These are phyloP conservation scores for Heliconius sara DNA, from an alignment of 2,888 invertebrate genomes.

Conservation along the genomic window DNA sequence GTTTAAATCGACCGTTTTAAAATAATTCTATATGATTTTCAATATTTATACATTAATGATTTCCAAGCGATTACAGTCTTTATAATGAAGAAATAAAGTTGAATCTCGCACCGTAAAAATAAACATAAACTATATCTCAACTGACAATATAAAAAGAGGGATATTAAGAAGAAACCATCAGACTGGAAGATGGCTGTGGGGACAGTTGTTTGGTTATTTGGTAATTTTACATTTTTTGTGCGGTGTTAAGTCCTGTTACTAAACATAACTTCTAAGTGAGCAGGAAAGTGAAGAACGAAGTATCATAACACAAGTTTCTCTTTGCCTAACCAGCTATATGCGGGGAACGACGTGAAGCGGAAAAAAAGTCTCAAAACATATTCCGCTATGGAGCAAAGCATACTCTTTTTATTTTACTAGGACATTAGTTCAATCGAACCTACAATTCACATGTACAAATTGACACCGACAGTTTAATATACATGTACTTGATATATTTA, in stretches of 20 bases:
- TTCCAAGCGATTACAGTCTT: not conserved
- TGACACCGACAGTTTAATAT: not conserved
- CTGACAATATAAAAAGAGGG: slow-evolving; percentile 49
- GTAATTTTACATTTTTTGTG: slow-evolving; percentile 52
- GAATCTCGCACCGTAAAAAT: not conserved
- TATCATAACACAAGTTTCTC: no score
- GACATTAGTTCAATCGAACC: not conserved
- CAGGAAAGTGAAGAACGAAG: no score
- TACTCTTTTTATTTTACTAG: not conserved
- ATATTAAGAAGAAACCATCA: slow-evolving; percentile 55
- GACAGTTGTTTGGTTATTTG: slow-evolving; percentile 70
- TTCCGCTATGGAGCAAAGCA: not conserved
- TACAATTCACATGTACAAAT: not conserved
- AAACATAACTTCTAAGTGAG: not conserved
- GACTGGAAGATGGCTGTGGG: slow-evolving; percentile 70
- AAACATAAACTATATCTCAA: not conserved
- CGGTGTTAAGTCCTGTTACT: not conserved
- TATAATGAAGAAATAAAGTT: not conserved
- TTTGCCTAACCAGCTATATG: no score
- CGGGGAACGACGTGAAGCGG: no score
- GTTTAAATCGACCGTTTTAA: slow-evolving; percentile 13
- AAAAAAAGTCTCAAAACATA: no score
- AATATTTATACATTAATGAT: not conserved
- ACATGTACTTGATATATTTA: not conserved
- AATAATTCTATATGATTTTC: not conserved